A percentile compares a stretch with the other conserved stretches of the same genome.
phyloP scores from a whole-genome alignment of 1,140 invertebrate genomes.

The Orussus abietinus region DNA sequence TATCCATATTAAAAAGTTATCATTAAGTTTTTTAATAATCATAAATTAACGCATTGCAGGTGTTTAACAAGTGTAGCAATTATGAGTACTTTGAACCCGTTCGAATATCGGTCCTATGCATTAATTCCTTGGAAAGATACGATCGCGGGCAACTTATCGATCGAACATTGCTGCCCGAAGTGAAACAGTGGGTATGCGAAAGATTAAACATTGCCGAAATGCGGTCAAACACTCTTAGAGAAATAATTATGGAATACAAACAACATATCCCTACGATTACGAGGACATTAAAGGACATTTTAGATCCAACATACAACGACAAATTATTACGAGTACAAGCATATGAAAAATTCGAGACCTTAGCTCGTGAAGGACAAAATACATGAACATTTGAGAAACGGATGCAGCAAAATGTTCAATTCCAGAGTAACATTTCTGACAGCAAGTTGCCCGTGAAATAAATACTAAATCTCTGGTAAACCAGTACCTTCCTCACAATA shows the following conservation, averaged over 20 bases:
- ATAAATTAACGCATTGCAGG: too few species aligned
- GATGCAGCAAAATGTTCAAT: too few species aligned
- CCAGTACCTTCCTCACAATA: too few species aligned
- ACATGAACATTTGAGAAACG: too few species aligned
- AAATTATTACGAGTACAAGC: slow-evolving; percentile 31
- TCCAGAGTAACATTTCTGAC: too few species aligned
- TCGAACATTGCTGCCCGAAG: slow-evolving; percentile 18
- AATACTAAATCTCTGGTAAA: too few species aligned
- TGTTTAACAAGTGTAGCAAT: slow-evolving; percentile 42
- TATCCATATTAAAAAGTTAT: slow-evolving; percentile 11
- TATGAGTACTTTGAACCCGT: slow-evolving; percentile 38
- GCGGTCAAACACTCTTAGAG: slow-evolving; percentile 17
- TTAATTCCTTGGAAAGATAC: slow-evolving; percentile 15
- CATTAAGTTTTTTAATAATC: slow-evolving; percentile 8
- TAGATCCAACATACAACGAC: slow-evolving; percentile 33
- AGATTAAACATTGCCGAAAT: slow-evolving; percentile 20
- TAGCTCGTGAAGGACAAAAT: too few species aligned
- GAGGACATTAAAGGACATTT: slow-evolving; percentile 22
- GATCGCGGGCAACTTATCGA: too few species aligned
- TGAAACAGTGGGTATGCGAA: slow-evolving; percentile 21
- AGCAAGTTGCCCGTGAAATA: too few species aligned
- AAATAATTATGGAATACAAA: slow-evolving; percentile 24
- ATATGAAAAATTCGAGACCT: slow-evolving; percentile 23
- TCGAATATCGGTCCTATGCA: slow-evolving; percentile 27
- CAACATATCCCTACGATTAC: slow-evolving; percentile 20